phyloP scores from a whole-genome alignment of 2,888 invertebrate species.

The Platycnemis pennipes region DNA sequence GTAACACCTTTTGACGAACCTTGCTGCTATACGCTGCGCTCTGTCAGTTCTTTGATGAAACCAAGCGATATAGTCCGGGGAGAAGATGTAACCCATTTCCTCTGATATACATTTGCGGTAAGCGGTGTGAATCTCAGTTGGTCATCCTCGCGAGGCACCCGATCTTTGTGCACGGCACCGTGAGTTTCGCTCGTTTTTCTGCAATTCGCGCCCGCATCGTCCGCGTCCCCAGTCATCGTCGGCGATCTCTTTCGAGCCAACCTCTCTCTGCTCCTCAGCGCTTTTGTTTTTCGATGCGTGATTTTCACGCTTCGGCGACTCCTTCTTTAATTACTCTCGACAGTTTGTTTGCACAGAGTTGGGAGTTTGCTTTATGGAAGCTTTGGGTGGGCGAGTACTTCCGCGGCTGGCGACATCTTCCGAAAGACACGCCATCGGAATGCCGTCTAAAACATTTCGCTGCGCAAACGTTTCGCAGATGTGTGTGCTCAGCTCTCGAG shows the following conservation, averaged over 20 bases:
- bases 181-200: background rate
- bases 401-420: background rate
- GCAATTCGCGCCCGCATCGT: background rate
- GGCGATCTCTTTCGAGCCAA: background rate
- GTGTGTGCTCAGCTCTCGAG: background rate
- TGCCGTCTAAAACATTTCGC: background rate
- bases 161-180: too few relatives aligned
- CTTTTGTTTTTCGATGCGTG: background rate
- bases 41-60: too few relatives aligned
- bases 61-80: too few relatives aligned
- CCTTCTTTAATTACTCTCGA: conserved; percentile 16
- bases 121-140: too few relatives aligned
- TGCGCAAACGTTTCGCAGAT: background rate
- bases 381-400: background rate
- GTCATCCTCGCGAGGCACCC: too few relatives aligned
- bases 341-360: conserved; percentile 23
- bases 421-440: conserved; percentile 1
- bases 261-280: background rate
- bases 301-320: background rate
- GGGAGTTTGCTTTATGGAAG: background rate
- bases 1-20: too few relatives aligned
- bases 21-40: too few relatives aligned
- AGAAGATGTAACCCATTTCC: too few relatives aligned
- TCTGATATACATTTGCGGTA: too few relatives aligned
- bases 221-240: background rate